Conservation (phyloP, 2,797 vertebrate genomes). For the Gallirallus australis region DNA sequence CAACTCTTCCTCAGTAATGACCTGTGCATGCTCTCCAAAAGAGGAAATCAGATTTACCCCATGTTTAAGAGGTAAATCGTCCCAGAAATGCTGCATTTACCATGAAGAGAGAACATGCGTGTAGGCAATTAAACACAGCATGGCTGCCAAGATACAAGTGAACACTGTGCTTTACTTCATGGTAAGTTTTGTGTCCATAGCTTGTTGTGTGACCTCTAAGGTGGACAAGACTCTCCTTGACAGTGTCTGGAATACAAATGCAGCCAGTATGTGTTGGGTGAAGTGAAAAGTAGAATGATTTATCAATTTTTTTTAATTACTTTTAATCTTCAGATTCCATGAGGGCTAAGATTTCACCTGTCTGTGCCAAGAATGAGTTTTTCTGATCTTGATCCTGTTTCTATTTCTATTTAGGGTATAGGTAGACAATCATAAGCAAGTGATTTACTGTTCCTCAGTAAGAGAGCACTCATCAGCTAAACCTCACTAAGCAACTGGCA, state of each 20-base stretch:
- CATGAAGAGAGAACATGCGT: neutral
- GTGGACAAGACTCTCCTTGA: neutral
- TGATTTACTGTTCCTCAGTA: neutral
- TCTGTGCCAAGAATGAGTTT: neutral
- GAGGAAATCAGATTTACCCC: neutral
- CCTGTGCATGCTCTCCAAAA: neutral
- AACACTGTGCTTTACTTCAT: neutral
- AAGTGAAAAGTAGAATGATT: neutral
- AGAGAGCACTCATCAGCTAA: neutral
- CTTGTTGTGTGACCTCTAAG: neutral
- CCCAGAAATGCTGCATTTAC: slow-evolving; percentile 12
- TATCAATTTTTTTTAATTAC: neutral
- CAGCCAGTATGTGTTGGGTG: neutral
- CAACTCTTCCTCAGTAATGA: neutral
- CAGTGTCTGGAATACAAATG: neutral
- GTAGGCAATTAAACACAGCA: neutral
- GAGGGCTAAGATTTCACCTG: neutral
- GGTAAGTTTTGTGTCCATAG: neutral
- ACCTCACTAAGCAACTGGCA: neutral
- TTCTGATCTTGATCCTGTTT: neutral
- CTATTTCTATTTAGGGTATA: neutral
- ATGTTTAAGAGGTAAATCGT: neutral
- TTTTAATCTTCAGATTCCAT: neutral
- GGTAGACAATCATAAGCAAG: neutral
- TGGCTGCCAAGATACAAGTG: neutral